phyloP scores from a whole-genome alignment of 2,888 invertebrate species.

The Leptopilina myrica region DNA sequence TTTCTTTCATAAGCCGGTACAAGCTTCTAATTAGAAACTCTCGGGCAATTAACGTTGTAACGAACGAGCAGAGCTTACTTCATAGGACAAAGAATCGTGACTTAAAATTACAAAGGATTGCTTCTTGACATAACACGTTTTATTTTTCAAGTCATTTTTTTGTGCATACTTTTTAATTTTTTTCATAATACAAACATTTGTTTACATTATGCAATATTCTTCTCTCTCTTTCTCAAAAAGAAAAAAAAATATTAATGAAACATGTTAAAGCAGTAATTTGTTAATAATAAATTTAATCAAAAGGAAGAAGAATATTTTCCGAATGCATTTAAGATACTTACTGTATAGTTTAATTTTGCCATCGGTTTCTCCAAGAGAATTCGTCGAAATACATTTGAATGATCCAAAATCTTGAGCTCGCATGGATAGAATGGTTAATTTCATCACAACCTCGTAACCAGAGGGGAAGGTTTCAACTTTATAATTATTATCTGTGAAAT shows the following conservation, averaged over 20 bases:
- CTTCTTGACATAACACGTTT: conserved; percentile 33
- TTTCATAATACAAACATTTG: neutral
- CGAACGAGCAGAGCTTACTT: conserved; percentile 53
- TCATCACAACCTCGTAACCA: conserved; percentile 75
- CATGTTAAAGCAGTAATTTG: no score
- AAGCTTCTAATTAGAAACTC: conserved; percentile 58
- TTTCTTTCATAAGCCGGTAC: conserved; percentile 51
- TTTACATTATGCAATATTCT: no score
- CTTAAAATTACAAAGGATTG: conserved; percentile 44
- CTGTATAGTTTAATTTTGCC: conserved; percentile 77
- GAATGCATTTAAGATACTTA: conserved; percentile 64
- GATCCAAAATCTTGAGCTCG: conserved; percentile 74
- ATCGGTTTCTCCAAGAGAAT: conserved; percentile 77
- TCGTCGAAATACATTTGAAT: conserved; percentile 77
- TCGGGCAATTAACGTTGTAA: conserved; percentile 55
- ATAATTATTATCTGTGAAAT: conserved; percentile 74
- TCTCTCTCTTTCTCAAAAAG: no score
- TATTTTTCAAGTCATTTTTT: neutral
- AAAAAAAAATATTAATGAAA: no score
- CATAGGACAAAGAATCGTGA: conserved; percentile 47
- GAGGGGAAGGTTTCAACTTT: conserved; percentile 69
- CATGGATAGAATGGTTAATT: conserved; percentile 75
- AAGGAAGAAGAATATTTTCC: neutral
- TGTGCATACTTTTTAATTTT: neutral
- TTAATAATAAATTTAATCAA: no score